These are phyloP conservation scores for Drosophila kurseongensis DNA, from an alignment of 1,140 invertebrate genomes.

Conservation along the genomic window DNA sequence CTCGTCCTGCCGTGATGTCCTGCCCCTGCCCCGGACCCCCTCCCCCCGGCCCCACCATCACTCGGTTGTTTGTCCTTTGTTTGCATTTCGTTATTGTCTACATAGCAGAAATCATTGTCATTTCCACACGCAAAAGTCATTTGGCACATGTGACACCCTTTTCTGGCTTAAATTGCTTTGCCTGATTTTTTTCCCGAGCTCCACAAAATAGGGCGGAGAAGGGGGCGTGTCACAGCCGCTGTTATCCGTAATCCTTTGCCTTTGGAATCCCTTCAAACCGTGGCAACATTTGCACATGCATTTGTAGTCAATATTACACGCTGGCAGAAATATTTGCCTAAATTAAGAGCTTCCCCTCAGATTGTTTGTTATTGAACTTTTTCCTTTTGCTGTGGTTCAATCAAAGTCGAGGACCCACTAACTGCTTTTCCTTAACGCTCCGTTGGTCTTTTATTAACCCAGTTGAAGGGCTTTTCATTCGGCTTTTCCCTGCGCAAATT, in stretches of 20 bases:
- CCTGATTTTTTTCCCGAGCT: conserved; percentile 21
- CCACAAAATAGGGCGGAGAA: background rate
- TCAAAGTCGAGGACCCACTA: conserved; percentile 60
- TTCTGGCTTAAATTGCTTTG: conserved; percentile 81
- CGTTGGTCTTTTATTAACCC: conserved; percentile 71
- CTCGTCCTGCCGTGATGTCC: conserved; percentile 66
- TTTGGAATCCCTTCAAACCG: conserved; percentile 66
- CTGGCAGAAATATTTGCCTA: conserved; percentile 75
- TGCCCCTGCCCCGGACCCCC: background rate
- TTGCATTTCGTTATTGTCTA: conserved; percentile 81
- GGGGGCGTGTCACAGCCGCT: conserved; percentile 43
- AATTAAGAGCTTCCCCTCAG: conserved; percentile 63
- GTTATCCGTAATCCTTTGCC: conserved; percentile 31
- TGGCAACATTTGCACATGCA: conserved; percentile 84
- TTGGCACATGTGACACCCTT: conserved; percentile 83
- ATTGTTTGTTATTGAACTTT: conserved; percentile 30
- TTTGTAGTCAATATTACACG: conserved; percentile 82
- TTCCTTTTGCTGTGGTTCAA: conserved; percentile 36
- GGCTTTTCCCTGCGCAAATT: conserved; percentile 51
- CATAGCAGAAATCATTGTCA: conserved; percentile 82
- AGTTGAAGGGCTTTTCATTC: conserved; percentile 38
- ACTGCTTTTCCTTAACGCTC: conserved; percentile 78
- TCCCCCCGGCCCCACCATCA: background rate
- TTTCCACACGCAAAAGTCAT: conserved; percentile 83
- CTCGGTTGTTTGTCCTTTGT: conserved; percentile 59